Base-by-base conservation (phyloP, 2,888 invertebrate species). In the Agrilus mali region DNA sequence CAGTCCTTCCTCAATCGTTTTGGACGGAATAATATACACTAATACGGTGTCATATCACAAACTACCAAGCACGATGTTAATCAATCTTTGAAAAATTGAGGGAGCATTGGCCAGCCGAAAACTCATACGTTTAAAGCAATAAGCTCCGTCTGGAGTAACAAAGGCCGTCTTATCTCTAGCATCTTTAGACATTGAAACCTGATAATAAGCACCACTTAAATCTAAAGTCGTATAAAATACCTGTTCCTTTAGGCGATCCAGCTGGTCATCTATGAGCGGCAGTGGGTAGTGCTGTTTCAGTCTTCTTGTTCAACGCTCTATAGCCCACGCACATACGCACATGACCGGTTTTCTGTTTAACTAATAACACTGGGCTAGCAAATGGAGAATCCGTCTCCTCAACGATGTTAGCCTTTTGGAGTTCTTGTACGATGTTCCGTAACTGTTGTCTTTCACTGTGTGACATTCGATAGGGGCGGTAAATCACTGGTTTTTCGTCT, bases 81-180 rank as follows among this genome's bases (percentile, higher is more conserved):
- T 20, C 33, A 36, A 10, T 10, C 53, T 42, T 40, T 57, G 55
- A 42, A 58, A 62, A 10, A 54, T 54, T 34, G 50, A 49, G 5
- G 56, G 55, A 1, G 58, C 57, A 32, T 59, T 59, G 1, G 52
- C 39, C 5, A 60, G 43, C 2, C 58, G 59, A 41, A 60, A 63
- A 3, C 55, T 52, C 55, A 58, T 53, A 1, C 49, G n/a, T n/a
- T n/a, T n/a, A n/a, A n/a, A n/a, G n/a, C n/a, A n/a, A n/a, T n/a
- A n/a, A n/a, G n/a, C n/a, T 41, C 57, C 56, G 13, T 55, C 56
- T 1, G 52, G 55, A 6, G 55, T 60, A 6, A 49, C 49, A 27
- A 57, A 54, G 2, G 53, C 59, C 1, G 56, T 60, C 31, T 54
- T 56, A 5, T 42, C 43, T 7, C 50, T 50, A 27, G 52, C 51